Percentiles rank a stretch among this genome's conserved stretches.
Conservation (phyloP, 2,888 invertebrate genomes). For the Argyresthia albistria region DNA sequence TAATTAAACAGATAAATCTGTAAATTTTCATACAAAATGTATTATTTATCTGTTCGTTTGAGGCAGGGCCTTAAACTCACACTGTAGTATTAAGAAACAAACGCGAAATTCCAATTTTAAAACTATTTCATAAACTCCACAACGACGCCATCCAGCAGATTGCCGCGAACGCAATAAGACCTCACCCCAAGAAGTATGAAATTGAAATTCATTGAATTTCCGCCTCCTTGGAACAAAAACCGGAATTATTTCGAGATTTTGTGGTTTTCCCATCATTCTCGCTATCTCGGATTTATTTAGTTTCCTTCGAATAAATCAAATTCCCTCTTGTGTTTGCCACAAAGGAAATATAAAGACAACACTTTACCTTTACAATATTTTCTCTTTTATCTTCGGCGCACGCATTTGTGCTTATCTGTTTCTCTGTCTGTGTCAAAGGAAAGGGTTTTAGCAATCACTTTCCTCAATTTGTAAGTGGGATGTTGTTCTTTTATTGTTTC, state of each 20-base stretch:
- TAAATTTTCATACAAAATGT: no score
- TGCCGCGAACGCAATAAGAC: background rate
- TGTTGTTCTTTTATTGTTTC: no score
- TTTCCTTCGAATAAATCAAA: conserved; percentile 34
- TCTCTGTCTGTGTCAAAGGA: background rate
- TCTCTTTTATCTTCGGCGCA: conserved; percentile 11
- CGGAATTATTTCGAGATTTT: conserved; percentile 18
- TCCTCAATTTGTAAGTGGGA: background rate
- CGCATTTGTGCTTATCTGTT: background rate
- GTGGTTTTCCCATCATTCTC: conserved; percentile 31
- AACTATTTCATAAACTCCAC: no score
- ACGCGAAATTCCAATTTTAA: no score
- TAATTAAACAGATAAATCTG: no score
- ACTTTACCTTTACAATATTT: background rate
- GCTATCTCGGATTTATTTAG: conserved; percentile 28
- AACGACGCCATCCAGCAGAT: no score
- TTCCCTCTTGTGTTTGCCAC: conserved; percentile 22
- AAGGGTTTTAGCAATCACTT: background rate
- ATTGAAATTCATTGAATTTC: background rate
- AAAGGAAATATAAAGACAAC: conserved; percentile 14
- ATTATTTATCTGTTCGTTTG: no score
- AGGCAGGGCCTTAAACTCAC: no score
- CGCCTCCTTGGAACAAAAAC: background rate
- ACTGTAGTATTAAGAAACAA: no score
- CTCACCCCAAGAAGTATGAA: background rate